phyloP scores from a whole-genome alignment of 2,113 vertebrate genomes.

The Scophthalmus maximus region DNA sequence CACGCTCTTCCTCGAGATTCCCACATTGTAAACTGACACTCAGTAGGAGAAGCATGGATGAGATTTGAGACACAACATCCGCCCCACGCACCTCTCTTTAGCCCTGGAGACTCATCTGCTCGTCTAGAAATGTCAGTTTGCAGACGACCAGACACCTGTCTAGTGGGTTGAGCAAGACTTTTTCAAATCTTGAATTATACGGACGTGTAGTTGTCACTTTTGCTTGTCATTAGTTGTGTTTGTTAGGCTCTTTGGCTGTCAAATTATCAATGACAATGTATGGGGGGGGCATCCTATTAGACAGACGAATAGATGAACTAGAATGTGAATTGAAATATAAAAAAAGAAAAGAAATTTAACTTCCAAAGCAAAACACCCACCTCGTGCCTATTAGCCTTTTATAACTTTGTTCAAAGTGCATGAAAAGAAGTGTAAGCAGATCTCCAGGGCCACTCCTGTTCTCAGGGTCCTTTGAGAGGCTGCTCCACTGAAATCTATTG shows the following conservation, averaged over 20 bases:
- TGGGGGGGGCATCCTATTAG: not conserved
- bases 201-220: not conserved
- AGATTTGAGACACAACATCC: slow-evolving; percentile 17
- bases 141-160: too few relatives aligned
- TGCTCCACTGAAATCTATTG: slow-evolving; percentile 6
- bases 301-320: too few relatives aligned
- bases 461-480: not conserved
- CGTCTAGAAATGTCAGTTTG: slow-evolving; percentile 5
- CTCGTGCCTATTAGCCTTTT: not conserved
- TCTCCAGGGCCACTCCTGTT: not conserved
- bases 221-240: not conserved
- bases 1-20: too few relatives aligned
- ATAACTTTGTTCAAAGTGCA: not conserved
- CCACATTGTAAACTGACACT: slow-evolving; percentile 26
- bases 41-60: not conserved
- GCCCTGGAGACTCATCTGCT: not conserved
- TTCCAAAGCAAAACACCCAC: not conserved
- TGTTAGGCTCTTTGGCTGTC: not conserved
- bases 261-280: too few relatives aligned
- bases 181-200: not conserved
- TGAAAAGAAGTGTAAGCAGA: slow-evolving; percentile 20
- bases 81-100: not conserved
- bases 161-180: not conserved
- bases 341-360: not conserved
- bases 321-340: not conserved